Evolutionary conservation across 2,113 vertebrate genomes (phyloP), one percentile per base, ranked within the genome.

Genomic region (Bungarus multicinctus): DNA sequence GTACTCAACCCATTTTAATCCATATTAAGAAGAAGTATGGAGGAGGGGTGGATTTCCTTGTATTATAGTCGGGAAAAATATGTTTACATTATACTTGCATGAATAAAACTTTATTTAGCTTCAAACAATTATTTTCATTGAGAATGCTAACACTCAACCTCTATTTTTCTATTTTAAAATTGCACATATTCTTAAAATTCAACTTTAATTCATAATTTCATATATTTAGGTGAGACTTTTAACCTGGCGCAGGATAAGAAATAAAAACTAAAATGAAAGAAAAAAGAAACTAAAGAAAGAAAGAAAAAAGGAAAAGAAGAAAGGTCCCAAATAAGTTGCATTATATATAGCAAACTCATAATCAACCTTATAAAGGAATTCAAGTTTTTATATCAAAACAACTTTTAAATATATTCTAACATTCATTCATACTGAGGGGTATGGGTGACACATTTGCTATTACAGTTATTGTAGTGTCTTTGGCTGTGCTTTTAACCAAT

Each of bases 151-250:
- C 34, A 18, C 30, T 1, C 64, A 93, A 93, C 90, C 94, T 90
- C n/a, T 39, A 92, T 93, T 93, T 93, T 94, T 93, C 94, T 92
- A 92, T 94, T 11, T 69, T 30, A 58, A 69, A 91, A 85, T 50
- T 34, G 2, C 0, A 0, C 0, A 50, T 93, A 47, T 90, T 50
- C 86, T 85, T 85, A 89, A 39, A 85, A 1, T 60, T 93, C 93
- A 69, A 88, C 93, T 96, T 94, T 96, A 93, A 96, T 94, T 96
- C 93, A 94, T 96, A 94, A 94, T 93, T 96, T 94, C 30, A 0
- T 4, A 86, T 93, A 43, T 1, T 89, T 95, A 93, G 94, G 89
- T 91, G 81, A 87, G 55, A 87, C 89, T 93, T 50, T 34, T 81
- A 45, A 45, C 50, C 45, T 88, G 45, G 93, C 90, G 91, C 85